These are phyloP conservation scores for Synanthedon andrenaeformis DNA, from an alignment of 2,888 invertebrate species.

Conservation along the genomic window DNA sequence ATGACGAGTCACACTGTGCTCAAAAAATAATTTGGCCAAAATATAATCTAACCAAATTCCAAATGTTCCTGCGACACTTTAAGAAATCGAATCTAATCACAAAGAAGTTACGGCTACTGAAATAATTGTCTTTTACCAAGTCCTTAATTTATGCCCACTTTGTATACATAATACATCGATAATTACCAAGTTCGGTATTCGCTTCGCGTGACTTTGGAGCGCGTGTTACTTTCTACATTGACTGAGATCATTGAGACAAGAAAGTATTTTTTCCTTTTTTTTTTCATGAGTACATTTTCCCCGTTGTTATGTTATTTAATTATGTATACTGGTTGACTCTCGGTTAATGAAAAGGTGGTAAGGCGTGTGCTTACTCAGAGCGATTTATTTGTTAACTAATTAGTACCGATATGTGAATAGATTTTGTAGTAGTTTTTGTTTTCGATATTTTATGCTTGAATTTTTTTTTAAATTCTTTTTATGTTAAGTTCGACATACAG, in stretches of 20 bases:
- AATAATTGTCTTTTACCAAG: background rate
- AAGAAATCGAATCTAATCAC: background rate
- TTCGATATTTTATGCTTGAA: no score
- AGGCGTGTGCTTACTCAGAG: background rate
- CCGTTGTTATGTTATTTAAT: conserved; percentile 42
- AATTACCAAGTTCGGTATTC: conserved; percentile 5
- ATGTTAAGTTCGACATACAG: no score
- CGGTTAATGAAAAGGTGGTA: background rate
- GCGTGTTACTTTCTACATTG: conserved; percentile 7
- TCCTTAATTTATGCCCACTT: background rate
- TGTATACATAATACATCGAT: conserved; percentile 1
- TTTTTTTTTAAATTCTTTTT: no score
- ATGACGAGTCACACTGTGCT: no score
- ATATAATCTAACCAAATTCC: no score
- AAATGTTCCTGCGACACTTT: background rate
- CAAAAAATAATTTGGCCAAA: no score
- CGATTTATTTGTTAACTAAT: no score
- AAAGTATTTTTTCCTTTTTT: conserved; percentile 10
- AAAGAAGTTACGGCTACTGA: background rate
- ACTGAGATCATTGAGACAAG: conserved; percentile 7
- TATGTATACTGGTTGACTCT: conserved; percentile 8
- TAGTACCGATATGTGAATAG: no score
- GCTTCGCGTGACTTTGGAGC: conserved; percentile 4
- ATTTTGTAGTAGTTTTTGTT: no score
- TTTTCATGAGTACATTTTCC: conserved; percentile 31